phyloP scores from a whole-genome alignment of 2,797 vertebrate species.

The Sphenopsis melanotis region DNA sequence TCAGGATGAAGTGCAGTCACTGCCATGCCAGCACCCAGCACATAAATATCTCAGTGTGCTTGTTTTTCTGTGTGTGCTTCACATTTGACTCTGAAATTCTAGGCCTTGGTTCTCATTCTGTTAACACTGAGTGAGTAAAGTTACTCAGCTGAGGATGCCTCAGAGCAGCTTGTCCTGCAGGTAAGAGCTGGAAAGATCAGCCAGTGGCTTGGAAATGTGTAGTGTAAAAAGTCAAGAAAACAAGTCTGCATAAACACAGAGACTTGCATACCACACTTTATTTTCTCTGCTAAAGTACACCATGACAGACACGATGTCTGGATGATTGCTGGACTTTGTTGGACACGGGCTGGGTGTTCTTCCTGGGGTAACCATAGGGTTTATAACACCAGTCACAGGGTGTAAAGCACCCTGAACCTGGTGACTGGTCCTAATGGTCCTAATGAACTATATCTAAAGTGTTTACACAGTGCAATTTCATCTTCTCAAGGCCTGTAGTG shows the following conservation, averaged over 20 bases:
- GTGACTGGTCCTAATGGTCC: neutral
- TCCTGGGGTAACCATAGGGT: neutral
- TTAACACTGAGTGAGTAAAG: neutral
- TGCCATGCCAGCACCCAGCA: neutral
- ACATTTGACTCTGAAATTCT: conserved; percentile 8
- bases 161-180: neutral
- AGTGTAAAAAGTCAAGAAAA: conserved; percentile 6
- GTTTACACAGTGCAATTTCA: neutral
- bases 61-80: neutral
- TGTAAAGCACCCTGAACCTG: neutral
- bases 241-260: neutral
- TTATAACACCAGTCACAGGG: neutral
- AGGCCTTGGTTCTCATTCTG: neutral
- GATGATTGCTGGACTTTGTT: neutral
- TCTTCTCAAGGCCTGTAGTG: neutral
- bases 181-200: neutral
- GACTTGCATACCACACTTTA: neutral
- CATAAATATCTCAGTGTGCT: neutral
- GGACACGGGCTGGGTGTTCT: neutral
- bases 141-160: neutral
- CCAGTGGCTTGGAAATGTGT: neutral
- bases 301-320: neutral
- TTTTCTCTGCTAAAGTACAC: neutral
- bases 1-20: neutral
- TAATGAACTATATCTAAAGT: neutral